Evolutionary conservation across 2,888 invertebrate genomes (phyloP), one percentile per base, ranked within the genome.

Genomic region (Ligdia adustata): DNA sequence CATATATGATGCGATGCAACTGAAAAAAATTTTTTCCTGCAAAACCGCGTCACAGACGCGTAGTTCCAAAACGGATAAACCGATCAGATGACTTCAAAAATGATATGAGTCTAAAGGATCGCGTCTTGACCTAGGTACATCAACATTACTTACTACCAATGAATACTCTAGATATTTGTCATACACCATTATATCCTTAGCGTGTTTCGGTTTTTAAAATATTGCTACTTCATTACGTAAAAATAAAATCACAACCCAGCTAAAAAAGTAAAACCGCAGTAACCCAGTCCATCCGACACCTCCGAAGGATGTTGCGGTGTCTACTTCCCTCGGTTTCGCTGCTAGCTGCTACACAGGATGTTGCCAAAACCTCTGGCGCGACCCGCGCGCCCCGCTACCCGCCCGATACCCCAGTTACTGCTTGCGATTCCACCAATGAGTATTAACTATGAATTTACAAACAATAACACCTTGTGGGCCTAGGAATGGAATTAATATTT

Each of bases 301-400:
- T 44, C 70, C 57, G 63, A 64, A 82, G 89, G 89, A 89, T 89
- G 89, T 89, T 87, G 86, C 86, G 86, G 85, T 82, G 79, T 79
- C 77, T 79, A 85, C 83, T 82, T 88, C 89, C 88, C 76, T 64
- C 57, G 81, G 86, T n/a, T n/a, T 83, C 82, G 82, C 69, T 75
- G 71, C n/a, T n/a, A n/a, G n/a, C n/a, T n/a, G 57, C 59, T 60
- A 26, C 57, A 73, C 85, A 84, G 89, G 87, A 90, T 89, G 90
- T 90, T 89, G 82, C 88, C 83, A 80, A 89, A 88, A 86, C 82
- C 79, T 56, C 63, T 61, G n/a, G n/a, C 55, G 47, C 47, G 55
- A 62, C 72, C 24, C 15, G 9, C 7, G 12, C 27, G 11, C 16
- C n/a, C 3, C 26, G 9, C n/a, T n/a, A 15, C 35, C 18, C 28